These are phyloP conservation scores for Leptinotarsa undecemlineata DNA, from an alignment of 1,140 invertebrate genomes.

Conservation along the genomic window DNA sequence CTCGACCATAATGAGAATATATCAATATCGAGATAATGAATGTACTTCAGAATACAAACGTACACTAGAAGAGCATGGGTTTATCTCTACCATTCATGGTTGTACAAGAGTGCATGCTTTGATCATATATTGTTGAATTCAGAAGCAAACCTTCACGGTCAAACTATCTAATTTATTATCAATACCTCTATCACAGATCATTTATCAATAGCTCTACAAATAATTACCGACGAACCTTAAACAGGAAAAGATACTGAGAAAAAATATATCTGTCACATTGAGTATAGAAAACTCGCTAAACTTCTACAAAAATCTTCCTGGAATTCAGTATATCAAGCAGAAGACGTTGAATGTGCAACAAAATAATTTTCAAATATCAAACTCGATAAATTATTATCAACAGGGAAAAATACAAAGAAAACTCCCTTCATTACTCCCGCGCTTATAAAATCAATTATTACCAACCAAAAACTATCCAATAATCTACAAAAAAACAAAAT, in stretches of 20 bases:
- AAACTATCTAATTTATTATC: not conserved
- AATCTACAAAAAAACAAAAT: too few species aligned
- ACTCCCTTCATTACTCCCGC: not conserved
- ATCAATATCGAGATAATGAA: conserved; percentile 15
- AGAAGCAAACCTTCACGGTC: not conserved
- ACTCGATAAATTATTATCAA: conserved; percentile 13
- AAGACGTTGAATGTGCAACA: conserved; percentile 11
- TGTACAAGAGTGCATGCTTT: conserved; percentile 12
- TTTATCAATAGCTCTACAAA: not conserved
- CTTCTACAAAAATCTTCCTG: not conserved
- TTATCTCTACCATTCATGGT: not conserved
- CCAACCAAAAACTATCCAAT: too few species aligned
- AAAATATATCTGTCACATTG: not conserved
- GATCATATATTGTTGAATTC: conserved; percentile 5
- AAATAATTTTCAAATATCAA: not conserved
- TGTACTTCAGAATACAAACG: conserved; percentile 1
- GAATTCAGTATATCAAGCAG: conserved; percentile 9
- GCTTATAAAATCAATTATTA: too few species aligned
- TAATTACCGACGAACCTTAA: not conserved
- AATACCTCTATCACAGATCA: not conserved
- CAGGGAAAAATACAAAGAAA: conserved; percentile 9
- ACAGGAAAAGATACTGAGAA: not conserved
- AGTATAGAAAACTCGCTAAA: not conserved
- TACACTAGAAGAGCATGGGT: conserved; percentile 1
- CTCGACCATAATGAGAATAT: conserved; percentile 2